Evolutionary conservation across 2,888 invertebrate genomes (phyloP), one percentile per base, ranked within the genome.

Genomic region (Meiosimyza platycephala): DNA sequence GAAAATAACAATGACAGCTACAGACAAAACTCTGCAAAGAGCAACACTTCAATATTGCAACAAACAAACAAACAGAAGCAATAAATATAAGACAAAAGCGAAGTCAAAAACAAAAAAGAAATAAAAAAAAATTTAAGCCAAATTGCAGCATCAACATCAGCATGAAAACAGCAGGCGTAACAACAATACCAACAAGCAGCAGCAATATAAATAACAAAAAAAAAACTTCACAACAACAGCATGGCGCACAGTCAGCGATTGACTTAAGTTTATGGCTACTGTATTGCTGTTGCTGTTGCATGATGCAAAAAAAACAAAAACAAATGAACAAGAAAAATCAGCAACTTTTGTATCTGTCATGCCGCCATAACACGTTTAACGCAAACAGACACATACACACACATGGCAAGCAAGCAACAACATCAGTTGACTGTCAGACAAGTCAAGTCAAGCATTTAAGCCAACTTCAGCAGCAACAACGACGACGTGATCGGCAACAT

Each of bases 221-320:
- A 52, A 28, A 33, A 70, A 18, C 48, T 28, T 50, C 18, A 33
- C 69, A 69, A 51, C n/a, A 64, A 71, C 71, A 64, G 16, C 48
- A 51, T 47, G n/a, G 52, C 33, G 52, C 65, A 13, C 13, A 22
- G 65, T 18, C 65, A 28, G 52, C 65, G 65, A 54, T 33, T 65
- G 28, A 52, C 51, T 65, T 52, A 33, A 65, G 65, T 65, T 65
- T 52, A 33, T 40, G 28, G 65, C 65, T 65, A 65, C 65, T 52
- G 65, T 65, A n/a, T 65, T 62, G 62, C 59, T 12, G 12, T 59
- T 51, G 16, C 15, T 22, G 51, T 5, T 55, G 55, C 55, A 18
- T 22, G 5, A 15, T 13, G 12, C 22, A 6, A 15, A n/a, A 11
- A 52, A 65, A 50, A n/a, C n/a, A n/a, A 13, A 65, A 52, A 50